A percentile compares a stretch with the other conserved stretches of the same genome.
Evolutionary conservation across 2,797 vertebrate species (phyloP).

Genomic region (Myiotriccus ornatus): DNA sequence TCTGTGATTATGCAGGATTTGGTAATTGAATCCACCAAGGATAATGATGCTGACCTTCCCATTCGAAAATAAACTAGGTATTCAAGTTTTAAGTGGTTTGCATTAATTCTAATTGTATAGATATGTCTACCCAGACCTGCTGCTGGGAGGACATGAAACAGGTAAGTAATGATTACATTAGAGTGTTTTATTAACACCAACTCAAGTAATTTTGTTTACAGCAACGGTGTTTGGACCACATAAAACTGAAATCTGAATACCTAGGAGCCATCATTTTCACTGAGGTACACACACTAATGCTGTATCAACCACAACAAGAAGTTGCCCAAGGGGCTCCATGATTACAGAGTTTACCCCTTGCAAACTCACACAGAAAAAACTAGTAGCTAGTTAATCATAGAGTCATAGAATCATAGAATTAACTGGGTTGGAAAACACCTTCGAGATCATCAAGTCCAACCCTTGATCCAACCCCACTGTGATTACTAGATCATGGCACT

Average conservation of each 20-base stretch:
- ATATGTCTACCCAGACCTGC: background rate
- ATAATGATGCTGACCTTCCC: slow-evolving; percentile 73
- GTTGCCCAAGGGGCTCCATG: background rate
- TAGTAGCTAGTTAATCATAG: background rate
- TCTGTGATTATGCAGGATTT: slow-evolving; percentile 57
- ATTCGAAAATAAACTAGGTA: slow-evolving; percentile 68
- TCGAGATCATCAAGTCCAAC: too few relatives aligned
- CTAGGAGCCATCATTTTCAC: background rate
- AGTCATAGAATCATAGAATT: too few relatives aligned
- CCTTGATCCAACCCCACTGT: too few relatives aligned
- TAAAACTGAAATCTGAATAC: background rate
- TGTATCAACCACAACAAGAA: background rate
- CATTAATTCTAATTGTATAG: slow-evolving; percentile 57
- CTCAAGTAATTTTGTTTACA: background rate
- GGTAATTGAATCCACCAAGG: slow-evolving; percentile 67
- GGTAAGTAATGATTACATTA: slow-evolving; percentile 51
- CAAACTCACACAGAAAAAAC: background rate
- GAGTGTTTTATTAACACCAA: slow-evolving; percentile 16
- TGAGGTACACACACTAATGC: rapidly evolving
- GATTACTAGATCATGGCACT: too few relatives aligned
- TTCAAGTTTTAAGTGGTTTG: slow-evolving; percentile 59
- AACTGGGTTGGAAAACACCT: too few relatives aligned
- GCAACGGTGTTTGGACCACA: background rate
- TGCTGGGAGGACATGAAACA: background rate
- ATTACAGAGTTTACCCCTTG: background rate